Evolutionary conservation across 2,797 vertebrate species (phyloP), one percentile per base, ranked within the genome.

Genomic region (Lophius americanus): DNA sequence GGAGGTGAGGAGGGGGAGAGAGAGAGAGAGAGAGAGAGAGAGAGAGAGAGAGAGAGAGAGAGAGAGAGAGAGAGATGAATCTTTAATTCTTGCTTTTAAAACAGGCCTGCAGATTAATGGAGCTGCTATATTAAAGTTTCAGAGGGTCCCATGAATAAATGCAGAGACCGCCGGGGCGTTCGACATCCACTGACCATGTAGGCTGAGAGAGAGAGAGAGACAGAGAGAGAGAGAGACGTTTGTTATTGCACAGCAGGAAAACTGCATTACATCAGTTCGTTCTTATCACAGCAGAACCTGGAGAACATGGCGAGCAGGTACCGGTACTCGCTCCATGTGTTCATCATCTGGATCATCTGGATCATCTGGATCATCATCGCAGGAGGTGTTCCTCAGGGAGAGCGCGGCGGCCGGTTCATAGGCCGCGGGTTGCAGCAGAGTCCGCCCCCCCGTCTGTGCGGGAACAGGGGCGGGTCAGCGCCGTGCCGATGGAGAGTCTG

Each of bases 71-170:
- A 47, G 14, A 41, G 75, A 79, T 85, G 70, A 91, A 92, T 89
- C 71, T 92, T 92, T 92, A 82, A 92, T 91, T 86, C 60, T 68
- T 70, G 61, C 80, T 90, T 90, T 91, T 86, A 90, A 84, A 88
- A 78, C 70, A 72, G 82, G 69, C 35, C 62, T 60, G 12, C 76
- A 52, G 86, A 89, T 91, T 89, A 91, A 84, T 84, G 88, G 83
- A 81, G 78, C 76, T 13, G 59, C 64, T 3, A 38, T 10, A 82
- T 85, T 70, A 90, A 89, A 86, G 53, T 88, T 91, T 88, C 81
- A 89, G 72, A 63, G 42, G 58, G 42, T 73, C 6, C 52, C 58
- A 77, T 78, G 68, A 75, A 82, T 70, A 85, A 71, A 82, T 68
- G 46, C 60, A 73, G 74, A 69, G 60, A 43, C 11, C 23, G 6